phyloP scores from a whole-genome alignment of 2,797 vertebrate species.

The Poecile montanus region DNA sequence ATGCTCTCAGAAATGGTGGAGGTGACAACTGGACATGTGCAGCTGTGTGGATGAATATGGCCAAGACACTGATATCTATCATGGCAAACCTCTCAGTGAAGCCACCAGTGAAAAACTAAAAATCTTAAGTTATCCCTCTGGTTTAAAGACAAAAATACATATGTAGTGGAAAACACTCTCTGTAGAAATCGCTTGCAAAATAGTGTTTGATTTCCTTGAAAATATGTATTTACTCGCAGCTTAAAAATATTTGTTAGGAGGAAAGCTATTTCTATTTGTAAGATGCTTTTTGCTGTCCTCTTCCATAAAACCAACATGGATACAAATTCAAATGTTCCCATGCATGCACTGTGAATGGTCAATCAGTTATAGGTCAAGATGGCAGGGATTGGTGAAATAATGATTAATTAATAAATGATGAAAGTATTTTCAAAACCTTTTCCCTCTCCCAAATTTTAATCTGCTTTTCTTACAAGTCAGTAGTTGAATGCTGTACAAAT shows the following conservation, averaged over 20 bases:
- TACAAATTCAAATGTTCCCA: background rate
- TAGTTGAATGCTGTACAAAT: conserved; percentile 1
- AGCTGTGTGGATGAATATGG: background rate
- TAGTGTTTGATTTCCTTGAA: background rate
- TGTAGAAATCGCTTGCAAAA: background rate
- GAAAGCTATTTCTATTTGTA: background rate
- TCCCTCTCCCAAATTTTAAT: background rate
- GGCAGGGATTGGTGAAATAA: background rate
- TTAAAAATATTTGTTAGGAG: background rate
- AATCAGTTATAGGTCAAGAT: background rate
- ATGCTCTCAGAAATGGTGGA: background rate
- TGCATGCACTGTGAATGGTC: background rate
- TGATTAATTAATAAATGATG: background rate
- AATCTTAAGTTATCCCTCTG: no score
- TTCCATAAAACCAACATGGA: background rate
- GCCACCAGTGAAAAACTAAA: background rate
- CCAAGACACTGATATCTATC: background rate
- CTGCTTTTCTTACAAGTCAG: background rate
- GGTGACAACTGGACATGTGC: background rate
- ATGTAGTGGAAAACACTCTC: background rate
- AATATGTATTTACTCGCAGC: background rate
- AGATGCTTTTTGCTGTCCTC: background rate
- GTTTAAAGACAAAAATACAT: background rate
- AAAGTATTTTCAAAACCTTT: background rate
- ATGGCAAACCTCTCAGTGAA: background rate